A percentile compares a stretch with the other conserved stretches of the same genome.
phyloP scores from a whole-genome alignment of 2,888 invertebrate species.

The Hemithea aestivaria region DNA sequence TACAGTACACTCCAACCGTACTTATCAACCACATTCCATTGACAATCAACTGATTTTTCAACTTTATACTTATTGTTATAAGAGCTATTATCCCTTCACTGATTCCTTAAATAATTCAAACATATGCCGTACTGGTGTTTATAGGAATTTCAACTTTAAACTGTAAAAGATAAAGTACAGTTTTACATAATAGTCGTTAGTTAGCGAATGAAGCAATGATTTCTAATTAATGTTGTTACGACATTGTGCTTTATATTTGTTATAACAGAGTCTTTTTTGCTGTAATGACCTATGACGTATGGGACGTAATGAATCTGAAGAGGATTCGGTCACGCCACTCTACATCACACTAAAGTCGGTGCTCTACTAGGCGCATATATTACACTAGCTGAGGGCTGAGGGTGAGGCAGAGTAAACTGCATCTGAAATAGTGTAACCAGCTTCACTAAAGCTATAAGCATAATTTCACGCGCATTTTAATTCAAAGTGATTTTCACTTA shows the following conservation, averaged over 20 bases:
- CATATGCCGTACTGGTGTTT: conserved; percentile 45
- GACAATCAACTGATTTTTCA: conserved; percentile 41
- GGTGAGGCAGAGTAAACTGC: conserved; percentile 36
- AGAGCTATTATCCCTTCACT: conserved; percentile 51
- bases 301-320: conserved; percentile 49
- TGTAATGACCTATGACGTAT: conserved; percentile 34
- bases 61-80: conserved; percentile 47
- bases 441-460: no score
- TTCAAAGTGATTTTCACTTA: no score
- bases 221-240: conserved; percentile 48
- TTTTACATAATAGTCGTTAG: conserved; percentile 46
- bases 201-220: conserved; percentile 51
- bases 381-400: no score
- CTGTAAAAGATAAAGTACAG: conserved; percentile 39
- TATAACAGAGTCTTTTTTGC: conserved; percentile 48
- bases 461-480: no score
- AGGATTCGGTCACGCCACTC: conserved; percentile 68
- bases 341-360: conserved; percentile 53
- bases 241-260: conserved; percentile 49
- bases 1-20: conserved; percentile 41
- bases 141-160: conserved; percentile 53
- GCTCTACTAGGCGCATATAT: conserved; percentile 38
- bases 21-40: conserved; percentile 50
- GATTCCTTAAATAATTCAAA: conserved; percentile 59
- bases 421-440: no score